Evolutionary conservation across 2,113 vertebrate species (phyloP), one percentile per base, ranked within the genome.

Genomic region (Hippopotamus amphibius): DNA sequence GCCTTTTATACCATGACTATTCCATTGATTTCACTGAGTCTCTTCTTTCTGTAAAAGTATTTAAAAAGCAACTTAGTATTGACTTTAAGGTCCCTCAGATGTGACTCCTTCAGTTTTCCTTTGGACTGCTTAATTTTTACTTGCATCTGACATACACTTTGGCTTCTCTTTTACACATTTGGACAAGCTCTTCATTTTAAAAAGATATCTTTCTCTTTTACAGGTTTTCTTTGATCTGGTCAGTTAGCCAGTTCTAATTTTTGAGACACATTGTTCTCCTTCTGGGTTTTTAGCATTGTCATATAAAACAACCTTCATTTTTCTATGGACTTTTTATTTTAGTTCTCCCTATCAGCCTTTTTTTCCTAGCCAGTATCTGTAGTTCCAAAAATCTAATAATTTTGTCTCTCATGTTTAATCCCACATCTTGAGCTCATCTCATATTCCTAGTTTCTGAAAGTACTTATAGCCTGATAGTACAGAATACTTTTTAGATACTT

Each of bases 41-140:
- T 72, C 14, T 94, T 95, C 33, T 69, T 95, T 72, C 69, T 96
- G 53, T 53, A 69, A 59, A 92, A 80, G 50, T 88, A 55, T 61
- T 90, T 83, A 7, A 19, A 91, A 68, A 55, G 43, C 83, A 46
- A 65, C 6, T 63, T 82, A 69, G 80, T 68, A 50, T 84, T 87
- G 46, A 80, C 10, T 66, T 83, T 89, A 28, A 43, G 57, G 12
- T 72, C 69, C 77, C 69, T 94, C 7, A 33, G 19, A 19, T 79
- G 43, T 80, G 28, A n/a, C 13, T 88, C 72, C 46, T 76, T 83
- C 55, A 83, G 0, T 90, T 97, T 88, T 71, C 30, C 43, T 86
- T 79, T 91, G 19, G 68, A 65, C 43, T 76, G 6, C 50, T 33
- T 72, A n/a, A 89, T 77, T 94, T 85, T 88, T 90, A 85, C 82